Evolutionary conservation across 2,888 invertebrate genomes (phyloP).

Genomic region (Eilema sororculum): DNA sequence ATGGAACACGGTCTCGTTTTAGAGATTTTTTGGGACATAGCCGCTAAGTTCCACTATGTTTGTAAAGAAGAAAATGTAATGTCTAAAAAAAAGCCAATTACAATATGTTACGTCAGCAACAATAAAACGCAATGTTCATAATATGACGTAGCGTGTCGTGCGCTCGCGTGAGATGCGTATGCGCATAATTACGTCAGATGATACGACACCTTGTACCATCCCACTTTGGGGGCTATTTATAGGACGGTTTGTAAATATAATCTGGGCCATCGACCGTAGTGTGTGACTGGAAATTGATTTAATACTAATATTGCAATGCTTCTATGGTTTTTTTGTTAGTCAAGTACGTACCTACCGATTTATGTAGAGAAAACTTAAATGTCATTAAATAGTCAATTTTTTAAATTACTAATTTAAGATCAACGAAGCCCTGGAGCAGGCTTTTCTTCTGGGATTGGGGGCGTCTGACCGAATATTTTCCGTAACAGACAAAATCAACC

Average conservation of each 20-base stretch:
- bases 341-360: too few relatives aligned
- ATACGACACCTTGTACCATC: not conserved
- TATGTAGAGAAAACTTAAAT: too few relatives aligned
- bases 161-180: not conserved
- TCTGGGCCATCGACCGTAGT: not conserved
- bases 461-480: too few relatives aligned
- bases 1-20: too few relatives aligned
- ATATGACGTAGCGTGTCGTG: not conserved
- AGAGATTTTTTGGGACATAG: not conserved
- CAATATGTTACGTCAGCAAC: not conserved
- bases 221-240: slow-evolving; percentile 4
- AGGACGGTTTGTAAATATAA: slow-evolving; percentile 9
- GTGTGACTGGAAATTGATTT: not conserved
- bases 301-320: too few relatives aligned
- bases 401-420: too few relatives aligned
- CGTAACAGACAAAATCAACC: too few relatives aligned
- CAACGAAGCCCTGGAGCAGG: too few relatives aligned
- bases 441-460: too few relatives aligned
- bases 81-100: not conserved
- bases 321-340: too few relatives aligned
- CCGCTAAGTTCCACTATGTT: not conserved
- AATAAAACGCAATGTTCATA: not conserved
- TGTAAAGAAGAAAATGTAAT: not conserved
- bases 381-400: too few relatives aligned
- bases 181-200: not conserved